phyloP scores from a whole-genome alignment of 2,888 invertebrate species.

The Candidula unifasciata region DNA sequence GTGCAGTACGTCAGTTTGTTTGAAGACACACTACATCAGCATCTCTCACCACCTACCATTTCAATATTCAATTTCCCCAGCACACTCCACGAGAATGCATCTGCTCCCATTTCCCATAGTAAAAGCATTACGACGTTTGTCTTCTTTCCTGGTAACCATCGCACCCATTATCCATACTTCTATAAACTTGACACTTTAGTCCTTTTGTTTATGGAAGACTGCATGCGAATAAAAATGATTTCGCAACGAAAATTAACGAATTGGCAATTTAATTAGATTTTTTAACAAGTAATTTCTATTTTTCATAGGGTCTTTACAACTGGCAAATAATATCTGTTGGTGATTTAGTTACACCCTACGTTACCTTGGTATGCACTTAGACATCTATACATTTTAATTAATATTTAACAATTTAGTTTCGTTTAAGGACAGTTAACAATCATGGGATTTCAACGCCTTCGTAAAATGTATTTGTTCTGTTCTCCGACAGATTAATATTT shows the following conservation, averaged over 20 bases:
- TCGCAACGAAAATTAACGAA: neutral
- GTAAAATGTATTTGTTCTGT: neutral
- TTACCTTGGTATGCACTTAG: neutral
- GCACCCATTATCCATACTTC: neutral
- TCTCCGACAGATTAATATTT: neutral
- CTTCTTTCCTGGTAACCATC: neutral
- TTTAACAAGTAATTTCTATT: neutral
- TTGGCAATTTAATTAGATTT: neutral
- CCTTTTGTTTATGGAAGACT: neutral
- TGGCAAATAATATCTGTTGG: neutral
- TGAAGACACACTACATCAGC: too few relatives aligned
- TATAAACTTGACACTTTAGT: neutral
- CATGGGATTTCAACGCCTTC: neutral
- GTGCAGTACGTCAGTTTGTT: too few relatives aligned
- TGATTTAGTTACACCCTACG: neutral
- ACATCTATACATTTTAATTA: neutral
- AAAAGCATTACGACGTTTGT: neutral
- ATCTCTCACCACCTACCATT: neutral
- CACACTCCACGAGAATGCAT: neutral
- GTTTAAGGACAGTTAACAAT: neutral
- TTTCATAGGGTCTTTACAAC: neutral
- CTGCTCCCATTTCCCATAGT: neutral
- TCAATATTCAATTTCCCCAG: neutral
- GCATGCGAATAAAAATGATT: neutral
- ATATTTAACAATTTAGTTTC: slow-evolving; percentile 2